Base-by-base conservation (phyloP, 1,140 invertebrate species). In the Saccostrea glomerata region DNA sequence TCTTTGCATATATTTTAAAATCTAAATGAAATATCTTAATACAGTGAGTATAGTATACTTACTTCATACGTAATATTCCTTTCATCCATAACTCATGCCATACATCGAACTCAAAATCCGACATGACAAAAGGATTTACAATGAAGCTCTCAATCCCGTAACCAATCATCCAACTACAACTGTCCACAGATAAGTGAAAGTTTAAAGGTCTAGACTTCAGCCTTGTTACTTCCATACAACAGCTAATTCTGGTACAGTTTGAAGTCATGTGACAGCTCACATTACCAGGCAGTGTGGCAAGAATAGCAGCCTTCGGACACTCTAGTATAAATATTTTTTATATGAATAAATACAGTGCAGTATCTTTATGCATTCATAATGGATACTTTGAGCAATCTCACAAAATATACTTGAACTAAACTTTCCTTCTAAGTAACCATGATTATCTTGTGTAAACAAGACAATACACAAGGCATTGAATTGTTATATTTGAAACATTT, bases 81-180 rank as follows among this genome's bases (percentile, higher is more conserved):
- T 83, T 58, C 55, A 87, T 55, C 77, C 82, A 70, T 12, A 87
- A 47, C 5, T 87, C 73, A 83, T 83, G 54, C 56, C 30, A n/a
- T 1, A 36, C 56, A 15, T 82, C 58, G 66, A 87, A 87, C 17
- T 87, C 56, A 63, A 83, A 87, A 12, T 30, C 30, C 6, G 60
- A 47, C 77, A 87, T 60, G 3, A 63, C 55, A 15, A 11, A 1
- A 47, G 84, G 84, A 6, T 60, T 83, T 9, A 40, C 13, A 58
- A 47, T 15, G 30, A 86, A 70, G 9, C 63, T 89, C 36, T 89
- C 88, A 25, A 89, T 89, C 0, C 88, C 85, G 47, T 85, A 70
- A 23, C 20, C 23, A 30, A 89, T 60, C n/a, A 12, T 82, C 73
- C 84, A 58, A 55, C 82, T 56, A 66, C 88, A 89, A 13, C 60